A percentile compares a stretch with the other conserved stretches of the same genome.
Evolutionary conservation across 1,140 invertebrate genomes (phyloP).

Genomic region (Frieseomelitta varia): DNA sequence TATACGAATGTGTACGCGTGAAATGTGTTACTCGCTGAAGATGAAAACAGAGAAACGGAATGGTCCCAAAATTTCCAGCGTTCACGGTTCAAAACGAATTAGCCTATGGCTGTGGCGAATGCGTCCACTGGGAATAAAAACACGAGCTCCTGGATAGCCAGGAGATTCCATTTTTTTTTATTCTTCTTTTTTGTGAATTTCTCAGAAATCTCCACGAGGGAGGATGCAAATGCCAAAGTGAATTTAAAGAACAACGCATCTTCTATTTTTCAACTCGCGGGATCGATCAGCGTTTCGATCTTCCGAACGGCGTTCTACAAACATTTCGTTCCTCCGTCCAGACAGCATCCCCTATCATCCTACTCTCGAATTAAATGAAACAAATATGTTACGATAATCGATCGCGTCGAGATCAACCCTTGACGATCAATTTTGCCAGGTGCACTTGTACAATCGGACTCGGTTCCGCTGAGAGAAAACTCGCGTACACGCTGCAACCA

Average conservation of each 20-base stretch:
- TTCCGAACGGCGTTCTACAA: background rate
- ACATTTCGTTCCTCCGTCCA: background rate
- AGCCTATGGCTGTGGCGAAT: background rate
- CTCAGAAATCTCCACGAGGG: background rate
- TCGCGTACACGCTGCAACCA: conserved; percentile 16
- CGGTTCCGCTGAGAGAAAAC: conserved; percentile 36
- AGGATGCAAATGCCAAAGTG: background rate
- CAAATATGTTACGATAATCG: background rate
- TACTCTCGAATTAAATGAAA: background rate
- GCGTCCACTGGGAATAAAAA: background rate
- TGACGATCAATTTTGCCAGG: background rate
- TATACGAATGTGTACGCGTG: background rate
- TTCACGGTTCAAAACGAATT: background rate
- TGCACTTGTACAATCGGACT: background rate
- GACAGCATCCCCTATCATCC: background rate
- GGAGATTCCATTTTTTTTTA: too few relatives aligned
- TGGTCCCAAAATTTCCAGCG: too few relatives aligned
- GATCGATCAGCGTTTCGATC: background rate
- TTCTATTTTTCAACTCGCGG: background rate
- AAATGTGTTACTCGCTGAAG: background rate
- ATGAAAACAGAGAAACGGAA: background rate
- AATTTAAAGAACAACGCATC: background rate
- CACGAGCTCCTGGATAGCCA: too few relatives aligned
- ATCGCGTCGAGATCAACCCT: background rate
- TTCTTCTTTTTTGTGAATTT: too few relatives aligned